These are phyloP conservation scores for Myotis daubentonii DNA, from an alignment of 2,797 vertebrate genomes.

Conservation along the genomic window DNA sequence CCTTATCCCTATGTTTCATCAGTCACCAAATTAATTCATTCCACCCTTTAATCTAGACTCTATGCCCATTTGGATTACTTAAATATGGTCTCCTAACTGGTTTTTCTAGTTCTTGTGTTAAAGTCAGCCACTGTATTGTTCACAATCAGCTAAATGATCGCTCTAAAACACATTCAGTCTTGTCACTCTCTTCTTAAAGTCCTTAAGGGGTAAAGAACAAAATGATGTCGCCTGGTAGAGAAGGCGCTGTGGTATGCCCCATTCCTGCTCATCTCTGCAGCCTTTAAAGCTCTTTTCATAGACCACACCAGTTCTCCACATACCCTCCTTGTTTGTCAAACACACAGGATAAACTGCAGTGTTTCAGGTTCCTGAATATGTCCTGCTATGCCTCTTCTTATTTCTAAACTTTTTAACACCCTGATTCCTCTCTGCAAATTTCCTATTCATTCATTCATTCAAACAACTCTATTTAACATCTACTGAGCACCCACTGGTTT, in stretches of 20 bases:
- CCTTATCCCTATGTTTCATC: neutral
- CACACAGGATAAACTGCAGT: neutral
- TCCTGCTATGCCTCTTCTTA: neutral
- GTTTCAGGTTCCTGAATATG: neutral
- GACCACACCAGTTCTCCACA: neutral
- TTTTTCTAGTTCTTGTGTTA: neutral
- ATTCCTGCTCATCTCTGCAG: neutral
- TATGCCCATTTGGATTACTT: neutral
- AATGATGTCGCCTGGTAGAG: neutral
- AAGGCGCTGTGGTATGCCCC: neutral
- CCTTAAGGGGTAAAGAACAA: neutral
- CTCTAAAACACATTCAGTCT: neutral
- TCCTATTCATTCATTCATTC: neutral
- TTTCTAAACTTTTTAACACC: neutral
- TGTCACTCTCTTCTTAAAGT: neutral
- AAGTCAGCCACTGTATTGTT: neutral
- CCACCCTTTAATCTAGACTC: neutral
- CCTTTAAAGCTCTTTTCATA: neutral
- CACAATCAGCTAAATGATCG: neutral
- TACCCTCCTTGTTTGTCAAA: neutral
- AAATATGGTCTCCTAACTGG: neutral
- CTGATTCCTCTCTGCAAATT: neutral
- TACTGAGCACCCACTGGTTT: neutral
- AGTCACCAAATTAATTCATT: neutral
- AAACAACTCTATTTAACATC: neutral